Evolutionary conservation across 2,888 invertebrate genomes (phyloP).

Genomic region (Frankliniella intonsa): DNA sequence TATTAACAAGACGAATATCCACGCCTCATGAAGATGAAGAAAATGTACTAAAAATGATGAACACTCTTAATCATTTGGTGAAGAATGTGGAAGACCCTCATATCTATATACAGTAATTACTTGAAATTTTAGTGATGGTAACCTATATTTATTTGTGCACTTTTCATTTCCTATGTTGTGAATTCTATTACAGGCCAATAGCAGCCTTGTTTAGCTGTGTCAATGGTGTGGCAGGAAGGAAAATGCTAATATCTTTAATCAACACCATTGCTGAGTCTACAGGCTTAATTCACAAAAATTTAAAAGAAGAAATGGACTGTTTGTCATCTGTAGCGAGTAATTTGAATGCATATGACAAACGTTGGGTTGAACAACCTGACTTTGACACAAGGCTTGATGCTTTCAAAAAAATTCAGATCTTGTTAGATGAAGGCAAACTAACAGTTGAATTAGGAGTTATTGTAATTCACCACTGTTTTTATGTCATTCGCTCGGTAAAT

Average conservation of each 20-base stretch:
- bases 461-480: conserved; percentile 77
- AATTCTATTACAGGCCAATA: conserved; percentile 26
- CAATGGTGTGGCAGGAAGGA: conserved; percentile 29
- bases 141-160: not conserved
- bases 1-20: conserved; percentile 41
- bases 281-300: not conserved
- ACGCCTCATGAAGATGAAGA: conserved; percentile 52
- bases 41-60: conserved; percentile 61
- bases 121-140: not conserved
- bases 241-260: conserved; percentile 33
- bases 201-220: conserved; percentile 33
- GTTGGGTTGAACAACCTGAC: conserved; percentile 92
- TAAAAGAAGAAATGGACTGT: conserved; percentile 48
- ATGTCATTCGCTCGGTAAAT: conserved; percentile 59
- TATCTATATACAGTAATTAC: conserved; percentile 32
- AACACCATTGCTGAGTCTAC: not conserved
- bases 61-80: conserved; percentile 66
- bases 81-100: conserved; percentile 60
- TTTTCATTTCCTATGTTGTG: not conserved
- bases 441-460: conserved; percentile 64
- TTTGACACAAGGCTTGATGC: conserved; percentile 75
- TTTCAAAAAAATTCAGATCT: conserved; percentile 61
- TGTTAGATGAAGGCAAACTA: conserved; percentile 49
- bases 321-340: conserved; percentile 56
- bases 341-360: conserved; percentile 81